A percentile compares a stretch with the other conserved stretches of the same genome.
phyloP scores from a whole-genome alignment of 2,888 invertebrate genomes.

The Trachelus iudaicus region DNA sequence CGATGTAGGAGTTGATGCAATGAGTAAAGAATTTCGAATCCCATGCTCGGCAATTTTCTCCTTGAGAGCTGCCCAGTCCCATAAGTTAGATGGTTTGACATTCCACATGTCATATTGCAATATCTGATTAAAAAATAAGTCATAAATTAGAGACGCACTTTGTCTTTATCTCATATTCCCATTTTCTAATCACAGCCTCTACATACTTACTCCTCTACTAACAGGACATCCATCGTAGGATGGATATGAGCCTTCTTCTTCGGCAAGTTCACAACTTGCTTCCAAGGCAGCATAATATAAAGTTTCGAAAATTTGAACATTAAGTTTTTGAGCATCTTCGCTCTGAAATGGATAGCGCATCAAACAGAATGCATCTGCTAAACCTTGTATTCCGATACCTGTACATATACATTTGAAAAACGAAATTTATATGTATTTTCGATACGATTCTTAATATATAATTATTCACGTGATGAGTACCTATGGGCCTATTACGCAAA shows the following conservation, averaged over 20 bases:
- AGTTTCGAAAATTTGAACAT: slow-evolving; percentile 97
- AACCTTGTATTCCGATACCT: slow-evolving; percentile 95
- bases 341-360: slow-evolving; percentile 95
- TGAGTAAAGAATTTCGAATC: slow-evolving; percentile 89
- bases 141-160: neutral
- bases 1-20: slow-evolving; percentile 99
- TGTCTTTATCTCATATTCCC: neutral
- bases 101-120: slow-evolving; percentile 99
- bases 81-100: slow-evolving; percentile 85
- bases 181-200: neutral
- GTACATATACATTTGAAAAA: slow-evolving; percentile 32
- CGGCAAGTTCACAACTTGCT: slow-evolving; percentile 93
- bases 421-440: slow-evolving; percentile 66
- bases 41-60: slow-evolving; percentile 88
- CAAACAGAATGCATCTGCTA: slow-evolving; percentile 96
- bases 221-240: slow-evolving; percentile 93
- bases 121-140: slow-evolving; percentile 67
- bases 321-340: slow-evolving; percentile 84
- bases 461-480: slow-evolving; percentile 51
- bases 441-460: neutral
- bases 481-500: slow-evolving; percentile 85
- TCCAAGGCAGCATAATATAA: slow-evolving; percentile 97
- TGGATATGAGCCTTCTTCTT: slow-evolving; percentile 86
- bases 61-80: slow-evolving; percentile 90
- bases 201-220: slow-evolving; percentile 80